Evolutionary conservation across 2,113 vertebrate genomes (phyloP).

Genomic region (Pogona vitticeps): DNA sequence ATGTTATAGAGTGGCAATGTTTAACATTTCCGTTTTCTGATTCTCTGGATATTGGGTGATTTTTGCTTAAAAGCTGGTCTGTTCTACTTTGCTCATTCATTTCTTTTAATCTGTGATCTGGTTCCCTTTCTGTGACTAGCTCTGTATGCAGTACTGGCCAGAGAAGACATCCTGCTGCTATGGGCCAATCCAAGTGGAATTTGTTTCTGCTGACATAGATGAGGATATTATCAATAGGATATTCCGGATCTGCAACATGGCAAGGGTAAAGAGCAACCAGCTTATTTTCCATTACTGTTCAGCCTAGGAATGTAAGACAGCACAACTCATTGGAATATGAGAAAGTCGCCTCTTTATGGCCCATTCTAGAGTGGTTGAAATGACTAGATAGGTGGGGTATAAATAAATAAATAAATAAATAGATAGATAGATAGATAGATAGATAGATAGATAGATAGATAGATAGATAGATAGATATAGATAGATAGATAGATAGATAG

Average conservation of each 20-base stretch:
- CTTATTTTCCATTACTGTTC: slow-evolving; percentile 12
- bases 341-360: background rate
- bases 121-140: slow-evolving; percentile 68
- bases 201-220: slow-evolving; percentile 96
- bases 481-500: too few relatives aligned
- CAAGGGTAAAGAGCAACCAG: slow-evolving; percentile 78
- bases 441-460: too few relatives aligned
- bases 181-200: slow-evolving; percentile 95
- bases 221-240: slow-evolving; percentile 97
- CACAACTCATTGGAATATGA: background rate
- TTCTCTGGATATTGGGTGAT: background rate
- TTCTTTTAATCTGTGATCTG: background rate
- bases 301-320: background rate
- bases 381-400: too few relatives aligned
- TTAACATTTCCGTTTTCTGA: background rate
- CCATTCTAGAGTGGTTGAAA: too few relatives aligned
- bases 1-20: background rate
- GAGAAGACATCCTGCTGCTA: slow-evolving; percentile 96
- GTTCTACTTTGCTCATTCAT: background rate
- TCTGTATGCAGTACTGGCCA: slow-evolving; percentile 99
- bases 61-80: background rate
- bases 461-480: too few relatives aligned
- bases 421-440: too few relatives aligned
- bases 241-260: slow-evolving; percentile 99
- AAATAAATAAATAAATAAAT: too few relatives aligned